A percentile compares a stretch with the other conserved stretches of the same genome.
phyloP scores from a whole-genome alignment of 2,113 vertebrate genomes.

The Engraulis encrasicolus region DNA sequence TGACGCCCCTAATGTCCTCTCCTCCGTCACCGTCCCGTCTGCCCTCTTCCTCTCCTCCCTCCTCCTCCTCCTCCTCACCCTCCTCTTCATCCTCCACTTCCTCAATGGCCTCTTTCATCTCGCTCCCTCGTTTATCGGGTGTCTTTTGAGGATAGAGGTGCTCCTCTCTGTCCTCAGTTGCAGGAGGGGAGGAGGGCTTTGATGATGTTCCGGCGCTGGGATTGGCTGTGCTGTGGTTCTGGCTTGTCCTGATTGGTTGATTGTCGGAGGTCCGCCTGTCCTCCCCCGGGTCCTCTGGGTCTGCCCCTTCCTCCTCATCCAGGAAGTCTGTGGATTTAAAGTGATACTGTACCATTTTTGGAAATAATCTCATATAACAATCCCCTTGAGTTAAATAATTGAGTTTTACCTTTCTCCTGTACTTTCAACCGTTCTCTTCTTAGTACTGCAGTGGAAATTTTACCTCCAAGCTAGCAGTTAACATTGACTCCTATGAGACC shows the following conservation, averaged over 20 bases:
- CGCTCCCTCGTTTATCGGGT: background rate
- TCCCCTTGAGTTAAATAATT: no score
- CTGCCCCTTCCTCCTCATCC: slow-evolving; percentile 84
- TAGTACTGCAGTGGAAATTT: no score
- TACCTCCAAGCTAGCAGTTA: no score
- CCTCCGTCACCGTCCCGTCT: slow-evolving; percentile 4
- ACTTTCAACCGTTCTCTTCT: no score
- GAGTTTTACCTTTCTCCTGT: no score
- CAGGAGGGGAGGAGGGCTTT: slow-evolving; percentile 26
- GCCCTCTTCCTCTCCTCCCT: background rate
- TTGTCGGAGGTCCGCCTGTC: slow-evolving; percentile 77
- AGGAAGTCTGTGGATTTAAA: slow-evolving; percentile 80
- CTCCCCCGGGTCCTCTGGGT: slow-evolving; percentile 78
- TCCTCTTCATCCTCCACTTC: no score
- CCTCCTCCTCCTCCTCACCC: background rate
- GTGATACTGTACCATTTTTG: no score
- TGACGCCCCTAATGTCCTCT: background rate
- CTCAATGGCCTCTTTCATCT: no score
- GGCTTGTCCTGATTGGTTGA: slow-evolving; percentile 48
- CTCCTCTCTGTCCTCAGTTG: slow-evolving; percentile 48
- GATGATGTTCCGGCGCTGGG: slow-evolving; percentile 56
- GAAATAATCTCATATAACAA: no score
- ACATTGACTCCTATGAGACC: no score
- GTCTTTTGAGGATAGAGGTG: slow-evolving; percentile 21
- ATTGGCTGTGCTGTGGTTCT: slow-evolving; percentile 59